Conservation (phyloP, 1,140 invertebrate genomes). For the Macrosteles quadrilineatus region DNA sequence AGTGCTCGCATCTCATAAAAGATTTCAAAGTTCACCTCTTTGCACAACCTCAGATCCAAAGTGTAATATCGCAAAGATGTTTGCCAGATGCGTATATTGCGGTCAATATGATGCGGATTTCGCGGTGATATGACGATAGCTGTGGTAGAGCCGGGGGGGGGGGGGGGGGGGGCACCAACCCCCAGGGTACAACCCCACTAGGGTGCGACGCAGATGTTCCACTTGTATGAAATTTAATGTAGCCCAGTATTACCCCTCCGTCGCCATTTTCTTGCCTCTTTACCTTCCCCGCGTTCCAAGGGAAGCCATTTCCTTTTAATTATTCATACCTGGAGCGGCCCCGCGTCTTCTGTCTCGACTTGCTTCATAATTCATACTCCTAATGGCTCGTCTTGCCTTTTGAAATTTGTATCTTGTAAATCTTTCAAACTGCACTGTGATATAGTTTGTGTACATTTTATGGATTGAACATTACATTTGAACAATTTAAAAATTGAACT, state of each 20-base stretch:
- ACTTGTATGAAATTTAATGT: slow-evolving; percentile 25
- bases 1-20: too few species aligned
- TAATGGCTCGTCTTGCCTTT: too few species aligned
- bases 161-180: neutral
- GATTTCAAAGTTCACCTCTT: too few species aligned
- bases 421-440: too few species aligned
- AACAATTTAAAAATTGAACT: too few species aligned
- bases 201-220: slow-evolving; percentile 3
- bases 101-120: slow-evolving; percentile 10
- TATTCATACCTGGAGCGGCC: neutral
- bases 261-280: neutral
- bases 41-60: too few species aligned
- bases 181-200: neutral
- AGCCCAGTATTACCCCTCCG: slow-evolving; percentile 14
- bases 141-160: neutral
- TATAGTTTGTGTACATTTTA: too few species aligned
- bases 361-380: too few species aligned
- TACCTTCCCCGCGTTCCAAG: neutral
- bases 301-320: slow-evolving; percentile 23
- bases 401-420: too few species aligned
- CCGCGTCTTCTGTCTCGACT: neutral
- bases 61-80: too few species aligned
- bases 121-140: neutral
- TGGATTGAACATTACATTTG: too few species aligned
- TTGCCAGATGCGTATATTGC: neutral